A percentile compares a stretch with the other conserved stretches of the same genome.
phyloP scores from a whole-genome alignment of 2,113 vertebrate genomes.

The Microtus oregoni region DNA sequence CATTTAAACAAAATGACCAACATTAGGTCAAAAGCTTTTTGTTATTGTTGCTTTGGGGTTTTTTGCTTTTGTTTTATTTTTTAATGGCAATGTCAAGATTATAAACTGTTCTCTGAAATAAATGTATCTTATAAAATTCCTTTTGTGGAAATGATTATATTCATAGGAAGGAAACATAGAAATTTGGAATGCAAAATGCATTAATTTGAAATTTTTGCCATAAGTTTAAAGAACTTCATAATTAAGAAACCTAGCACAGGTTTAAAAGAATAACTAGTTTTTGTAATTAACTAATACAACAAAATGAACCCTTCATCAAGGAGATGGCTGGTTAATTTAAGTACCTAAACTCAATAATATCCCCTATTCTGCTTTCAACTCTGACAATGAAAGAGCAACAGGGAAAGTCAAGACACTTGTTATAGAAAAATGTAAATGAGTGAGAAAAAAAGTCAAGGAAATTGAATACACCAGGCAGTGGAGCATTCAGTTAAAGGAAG shows the following conservation, averaged over 20 bases:
- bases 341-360: not conserved
- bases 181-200: not conserved
- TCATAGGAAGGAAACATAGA: not conserved
- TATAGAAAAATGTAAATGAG: conserved; percentile 62
- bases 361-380: not conserved
- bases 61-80: not conserved
- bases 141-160: not conserved
- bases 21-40: not conserved
- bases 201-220: not conserved
- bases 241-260: not conserved
- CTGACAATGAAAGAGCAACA: not conserved
- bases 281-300: conserved; percentile 27
- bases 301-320: not conserved
- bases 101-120: not conserved
- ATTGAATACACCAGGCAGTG: conserved; percentile 30
- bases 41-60: not conserved
- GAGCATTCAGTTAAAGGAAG: conserved; percentile 48
- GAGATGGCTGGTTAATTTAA: not conserved
- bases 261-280: conserved; percentile 1
- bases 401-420: not conserved
- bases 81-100: not conserved
- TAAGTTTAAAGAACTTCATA: conserved; percentile 12
- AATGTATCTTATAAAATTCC: not conserved
- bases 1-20: not conserved
- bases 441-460: conserved; percentile 29